A percentile compares a stretch with the other conserved stretches of the same genome.
Conservation (phyloP, 2,888 invertebrate species). For the Plagodis pulveraria region DNA sequence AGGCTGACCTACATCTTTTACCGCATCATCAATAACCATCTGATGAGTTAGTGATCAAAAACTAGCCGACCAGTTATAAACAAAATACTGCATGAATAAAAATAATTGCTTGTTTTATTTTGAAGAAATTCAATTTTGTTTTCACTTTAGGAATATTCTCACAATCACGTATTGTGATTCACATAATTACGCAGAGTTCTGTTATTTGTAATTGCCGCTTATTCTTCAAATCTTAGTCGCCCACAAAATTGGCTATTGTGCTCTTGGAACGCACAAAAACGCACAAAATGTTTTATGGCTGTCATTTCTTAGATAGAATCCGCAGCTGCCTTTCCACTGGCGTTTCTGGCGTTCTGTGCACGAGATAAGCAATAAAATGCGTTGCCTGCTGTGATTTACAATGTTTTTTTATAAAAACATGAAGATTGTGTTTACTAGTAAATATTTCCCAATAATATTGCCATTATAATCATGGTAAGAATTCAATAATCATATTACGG, state of each 20-base stretch:
- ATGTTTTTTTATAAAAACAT: no score
- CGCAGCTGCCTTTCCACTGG: slow-evolving; percentile 26
- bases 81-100: no score
- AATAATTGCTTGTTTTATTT: no score
- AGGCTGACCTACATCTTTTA: no score
- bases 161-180: slow-evolving; percentile 23
- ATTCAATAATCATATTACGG: no score
- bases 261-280: slow-evolving; percentile 27
- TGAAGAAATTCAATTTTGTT: neutral
- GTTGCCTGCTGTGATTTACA: neutral
- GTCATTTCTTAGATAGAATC: slow-evolving; percentile 36
- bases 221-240: slow-evolving; percentile 28
- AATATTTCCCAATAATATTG: no score
- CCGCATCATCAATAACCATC: no score
- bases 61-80: no score
- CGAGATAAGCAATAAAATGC: neutral
- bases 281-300: slow-evolving; percentile 40
- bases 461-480: no score
- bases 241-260: slow-evolving; percentile 53
- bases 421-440: no score
- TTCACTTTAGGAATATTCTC: neutral
- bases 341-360: slow-evolving; percentile 19
- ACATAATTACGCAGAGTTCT: slow-evolving; percentile 38
- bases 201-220: slow-evolving; percentile 36
- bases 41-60: no score